phyloP scores from a whole-genome alignment of 1,140 invertebrate genomes.

The Gonioctena quinquepunctata region DNA sequence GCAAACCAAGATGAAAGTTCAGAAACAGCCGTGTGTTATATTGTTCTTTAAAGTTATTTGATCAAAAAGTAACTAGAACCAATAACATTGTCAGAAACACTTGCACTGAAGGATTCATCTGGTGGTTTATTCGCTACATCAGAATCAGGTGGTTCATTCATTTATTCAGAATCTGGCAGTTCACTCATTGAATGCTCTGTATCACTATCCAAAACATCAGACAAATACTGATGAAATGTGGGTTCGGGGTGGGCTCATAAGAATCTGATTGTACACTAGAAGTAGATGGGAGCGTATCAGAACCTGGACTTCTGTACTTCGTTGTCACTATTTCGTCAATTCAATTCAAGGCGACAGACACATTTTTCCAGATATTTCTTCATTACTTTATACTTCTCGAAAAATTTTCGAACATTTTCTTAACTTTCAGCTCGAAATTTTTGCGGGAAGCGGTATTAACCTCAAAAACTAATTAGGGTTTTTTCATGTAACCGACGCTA shows the following conservation, averaged over 20 bases:
- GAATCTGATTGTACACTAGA: slow-evolving; percentile 5
- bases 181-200: not conserved
- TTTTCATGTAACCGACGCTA: no score
- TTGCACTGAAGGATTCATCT: not conserved
- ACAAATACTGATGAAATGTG: not conserved
- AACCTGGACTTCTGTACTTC: not conserved
- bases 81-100: not conserved
- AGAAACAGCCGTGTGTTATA: not conserved
- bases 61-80: not conserved
- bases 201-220: slow-evolving; percentile 1
- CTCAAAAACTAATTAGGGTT: no score
- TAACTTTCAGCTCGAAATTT: no score
- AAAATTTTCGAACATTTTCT: no score
- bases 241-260: slow-evolving; percentile 6
- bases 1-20: slow-evolving; percentile 7
- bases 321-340: slow-evolving; percentile 3
- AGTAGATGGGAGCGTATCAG: slow-evolving; percentile 1
- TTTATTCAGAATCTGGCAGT: not conserved
- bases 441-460: no score
- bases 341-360: no score
- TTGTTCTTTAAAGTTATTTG: slow-evolving; percentile 8
- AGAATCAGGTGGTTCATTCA: not conserved
- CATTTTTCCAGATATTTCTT: no score
- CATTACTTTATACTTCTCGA: no score
- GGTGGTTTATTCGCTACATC: no score